Conservation (phyloP, 2,888 invertebrate genomes). For the Serrognathus titanus region DNA sequence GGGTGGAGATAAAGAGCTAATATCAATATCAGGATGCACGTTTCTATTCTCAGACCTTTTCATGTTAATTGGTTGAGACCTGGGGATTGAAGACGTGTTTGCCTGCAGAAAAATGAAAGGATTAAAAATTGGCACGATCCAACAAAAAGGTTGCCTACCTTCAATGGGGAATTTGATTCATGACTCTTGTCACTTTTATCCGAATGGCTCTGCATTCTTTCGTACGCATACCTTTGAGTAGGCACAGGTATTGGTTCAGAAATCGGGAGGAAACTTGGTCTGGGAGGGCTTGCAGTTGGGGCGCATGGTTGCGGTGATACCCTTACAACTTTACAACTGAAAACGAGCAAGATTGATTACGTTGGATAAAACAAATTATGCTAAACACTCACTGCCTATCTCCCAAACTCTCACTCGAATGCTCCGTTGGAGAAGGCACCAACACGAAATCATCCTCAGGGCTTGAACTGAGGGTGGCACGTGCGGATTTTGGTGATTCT, state of each 20-base stretch:
- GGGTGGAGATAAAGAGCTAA: conserved; percentile 90
- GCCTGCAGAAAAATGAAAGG: conserved; percentile 14
- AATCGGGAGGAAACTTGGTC: conserved; percentile 67
- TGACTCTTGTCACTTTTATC: conserved; percentile 20
- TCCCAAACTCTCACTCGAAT: conserved; percentile 32
- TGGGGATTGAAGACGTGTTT: conserved; percentile 59
- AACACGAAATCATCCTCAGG: conserved; percentile 82
- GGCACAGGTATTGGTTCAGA: conserved; percentile 78
- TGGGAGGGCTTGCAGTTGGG: conserved; percentile 56
- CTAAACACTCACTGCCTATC: conserved; percentile 41
- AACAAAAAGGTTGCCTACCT: conserved; percentile 12
- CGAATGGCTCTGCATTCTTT: conserved; percentile 40
- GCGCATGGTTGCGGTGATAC: conserved; percentile 23
- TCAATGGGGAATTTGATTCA: conserved; percentile 26
- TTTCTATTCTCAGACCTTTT: conserved; percentile 70
- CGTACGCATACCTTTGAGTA: conserved; percentile 56
- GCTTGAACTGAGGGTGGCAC: conserved; percentile 53
- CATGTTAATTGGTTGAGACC: conserved; percentile 84
- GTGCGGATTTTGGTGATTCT: conserved; percentile 46
- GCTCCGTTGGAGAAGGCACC: conserved; percentile 65
- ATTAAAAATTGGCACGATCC: not conserved
- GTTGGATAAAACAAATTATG: conserved; percentile 1
- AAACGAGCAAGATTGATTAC: not conserved
- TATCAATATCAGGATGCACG: conserved; percentile 77
- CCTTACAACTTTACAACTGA: conserved; percentile 17